Percentiles rank a stretch among this genome's conserved stretches.
phyloP scores from a whole-genome alignment of 2,888 invertebrate genomes.

The Sesamia inferens region DNA sequence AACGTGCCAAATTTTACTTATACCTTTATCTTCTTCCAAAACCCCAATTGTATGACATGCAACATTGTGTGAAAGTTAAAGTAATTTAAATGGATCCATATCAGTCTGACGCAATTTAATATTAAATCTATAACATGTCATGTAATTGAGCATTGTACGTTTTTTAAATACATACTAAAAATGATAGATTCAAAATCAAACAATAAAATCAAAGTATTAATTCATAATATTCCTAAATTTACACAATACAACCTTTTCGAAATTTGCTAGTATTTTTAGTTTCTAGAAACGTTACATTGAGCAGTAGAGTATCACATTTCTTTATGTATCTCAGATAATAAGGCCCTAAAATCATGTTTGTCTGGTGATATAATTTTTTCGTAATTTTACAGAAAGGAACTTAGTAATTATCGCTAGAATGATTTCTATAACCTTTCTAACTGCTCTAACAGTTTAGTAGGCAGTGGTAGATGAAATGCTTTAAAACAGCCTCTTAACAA shows the following conservation, averaged over 20 bases:
- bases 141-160: conserved; percentile 4
- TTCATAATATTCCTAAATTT: conserved; percentile 3
- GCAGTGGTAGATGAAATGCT: conserved; percentile 10
- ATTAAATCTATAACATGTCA: conserved; percentile 33
- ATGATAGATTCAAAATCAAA: background rate
- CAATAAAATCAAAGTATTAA: conserved; percentile 1
- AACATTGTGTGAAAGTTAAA: too few relatives aligned
- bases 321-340: background rate
- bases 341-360: background rate
- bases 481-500: conserved; percentile 9
- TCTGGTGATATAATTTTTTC: background rate
- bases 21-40: too few relatives aligned
- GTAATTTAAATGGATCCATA: conserved; percentile 10
- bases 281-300: conserved; percentile 22
- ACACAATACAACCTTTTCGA: conserved; percentile 22
- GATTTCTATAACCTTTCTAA: background rate
- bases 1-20: too few relatives aligned
- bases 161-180: too few relatives aligned
- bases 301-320: conserved; percentile 46
- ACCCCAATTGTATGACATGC: too few relatives aligned
- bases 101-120: conserved; percentile 38
- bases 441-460: background rate
- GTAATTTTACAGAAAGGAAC: conserved; percentile 10
- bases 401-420: conserved; percentile 9
- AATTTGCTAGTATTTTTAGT: conserved; percentile 3